Percentiles rank a stretch among this genome's conserved stretches.
These are phyloP conservation scores for Urocitellus parryii DNA, from an alignment of 2,113 vertebrate genomes.

Conservation along the genomic window DNA sequence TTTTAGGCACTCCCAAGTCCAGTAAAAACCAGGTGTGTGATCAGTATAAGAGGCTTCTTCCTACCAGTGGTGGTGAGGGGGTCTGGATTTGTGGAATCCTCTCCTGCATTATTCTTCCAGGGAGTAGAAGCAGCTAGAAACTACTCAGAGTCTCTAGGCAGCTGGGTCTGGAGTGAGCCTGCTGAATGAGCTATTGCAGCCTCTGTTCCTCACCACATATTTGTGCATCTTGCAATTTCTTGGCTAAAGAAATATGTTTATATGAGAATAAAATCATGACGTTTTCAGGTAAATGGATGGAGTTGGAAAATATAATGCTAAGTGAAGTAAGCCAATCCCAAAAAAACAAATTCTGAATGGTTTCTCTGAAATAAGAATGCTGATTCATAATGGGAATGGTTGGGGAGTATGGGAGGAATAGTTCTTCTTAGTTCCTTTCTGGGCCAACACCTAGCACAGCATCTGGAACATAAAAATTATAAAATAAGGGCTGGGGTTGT, in stretches of 20 bases:
- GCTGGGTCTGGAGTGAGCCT: not conserved
- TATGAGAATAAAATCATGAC: too few species aligned
- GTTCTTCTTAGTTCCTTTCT: not conserved
- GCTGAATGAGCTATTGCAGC: not conserved
- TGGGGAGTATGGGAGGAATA: too few species aligned
- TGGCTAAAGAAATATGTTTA: not conserved
- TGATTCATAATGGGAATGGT: too few species aligned
- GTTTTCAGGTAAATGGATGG: too few species aligned
- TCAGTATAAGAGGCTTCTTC: not conserved
- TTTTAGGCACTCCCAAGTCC: not conserved
- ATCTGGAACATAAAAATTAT: not conserved
- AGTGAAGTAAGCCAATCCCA: too few species aligned
- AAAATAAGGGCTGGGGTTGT: too few species aligned
- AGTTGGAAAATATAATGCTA: too few species aligned
- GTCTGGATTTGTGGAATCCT: not conserved
- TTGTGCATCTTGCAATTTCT: not conserved
- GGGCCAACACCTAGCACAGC: not conserved
- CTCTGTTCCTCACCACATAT: too few species aligned
- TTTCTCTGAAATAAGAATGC: too few species aligned
- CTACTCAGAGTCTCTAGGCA: not conserved
- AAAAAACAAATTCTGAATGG: too few species aligned
- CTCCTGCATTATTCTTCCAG: not conserved
- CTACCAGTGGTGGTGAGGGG: rapidly evolving
- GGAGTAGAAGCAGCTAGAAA: constrained; percentile 6
- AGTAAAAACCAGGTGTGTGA: not conserved